Conservation (phyloP, 1,140 invertebrate species). For the Stegodyphus mimosarum region DNA sequence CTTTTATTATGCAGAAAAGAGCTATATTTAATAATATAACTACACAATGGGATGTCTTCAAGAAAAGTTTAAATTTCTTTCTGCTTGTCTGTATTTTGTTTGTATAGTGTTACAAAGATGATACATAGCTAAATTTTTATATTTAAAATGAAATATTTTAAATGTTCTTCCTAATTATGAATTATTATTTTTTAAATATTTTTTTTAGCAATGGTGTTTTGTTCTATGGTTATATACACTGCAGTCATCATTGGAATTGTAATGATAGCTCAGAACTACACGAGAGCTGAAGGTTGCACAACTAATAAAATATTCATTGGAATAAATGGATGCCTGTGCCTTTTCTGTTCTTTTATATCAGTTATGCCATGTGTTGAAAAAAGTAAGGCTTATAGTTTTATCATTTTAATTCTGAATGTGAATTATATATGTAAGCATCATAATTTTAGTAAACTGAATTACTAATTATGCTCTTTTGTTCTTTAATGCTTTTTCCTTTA, state of each 20-base stretch:
- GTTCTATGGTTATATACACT: slow-evolving; percentile 63
- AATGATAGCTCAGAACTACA: slow-evolving; percentile 65
- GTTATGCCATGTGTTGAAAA: slow-evolving; percentile 66
- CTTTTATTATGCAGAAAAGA: too few relatives aligned
- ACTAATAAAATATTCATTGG: slow-evolving; percentile 66
- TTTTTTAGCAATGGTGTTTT: slow-evolving; percentile 64
- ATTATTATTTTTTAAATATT: slow-evolving; percentile 1
- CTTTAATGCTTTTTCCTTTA: not conserved
- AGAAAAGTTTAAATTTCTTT: too few relatives aligned
- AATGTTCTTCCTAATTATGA: too few relatives aligned
- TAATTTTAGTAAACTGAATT: not conserved
- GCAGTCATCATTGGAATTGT: slow-evolving; percentile 61
- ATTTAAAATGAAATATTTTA: too few relatives aligned
- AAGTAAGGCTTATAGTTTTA: slow-evolving; percentile 66
- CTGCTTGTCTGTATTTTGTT: too few relatives aligned
- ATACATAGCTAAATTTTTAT: too few relatives aligned
- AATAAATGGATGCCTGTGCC: slow-evolving; percentile 64
- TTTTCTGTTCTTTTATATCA: slow-evolving; percentile 65
- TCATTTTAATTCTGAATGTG: not conserved
- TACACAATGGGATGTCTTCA: too few relatives aligned
- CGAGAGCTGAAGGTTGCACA: slow-evolving; percentile 64
- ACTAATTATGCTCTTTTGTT: not conserved
- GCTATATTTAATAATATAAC: too few relatives aligned
- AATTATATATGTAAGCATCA: not conserved
- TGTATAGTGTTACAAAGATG: too few relatives aligned